phyloP scores from a whole-genome alignment of 2,797 vertebrate genomes.

The Dryobates pubescens region DNA sequence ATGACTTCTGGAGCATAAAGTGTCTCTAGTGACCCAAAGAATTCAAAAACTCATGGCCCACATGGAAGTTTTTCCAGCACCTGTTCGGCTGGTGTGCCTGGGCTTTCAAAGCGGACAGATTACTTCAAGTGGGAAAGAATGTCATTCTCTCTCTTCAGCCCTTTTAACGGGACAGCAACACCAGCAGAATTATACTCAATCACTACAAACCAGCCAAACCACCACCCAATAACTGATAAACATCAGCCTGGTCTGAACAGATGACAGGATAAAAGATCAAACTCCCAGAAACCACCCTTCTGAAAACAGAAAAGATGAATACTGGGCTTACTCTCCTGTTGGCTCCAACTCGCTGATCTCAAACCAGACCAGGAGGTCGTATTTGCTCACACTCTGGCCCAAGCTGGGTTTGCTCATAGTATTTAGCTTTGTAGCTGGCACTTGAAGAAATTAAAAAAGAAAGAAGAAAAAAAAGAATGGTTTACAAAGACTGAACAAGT shows the following conservation, averaged over 20 bases:
- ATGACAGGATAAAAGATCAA: background rate
- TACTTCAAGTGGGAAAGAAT: background rate
- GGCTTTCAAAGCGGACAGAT: background rate
- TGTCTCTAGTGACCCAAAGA: background rate
- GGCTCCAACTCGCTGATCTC: conserved; percentile 99
- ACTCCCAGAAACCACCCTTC: background rate
- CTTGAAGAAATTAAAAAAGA: conserved; percentile 69
- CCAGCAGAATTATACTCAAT: background rate
- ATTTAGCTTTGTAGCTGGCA: conserved; percentile 96
- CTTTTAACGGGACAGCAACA: background rate
- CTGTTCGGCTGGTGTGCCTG: background rate
- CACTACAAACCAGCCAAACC: background rate
- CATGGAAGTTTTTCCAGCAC: background rate
- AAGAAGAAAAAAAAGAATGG: background rate
- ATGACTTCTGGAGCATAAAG: background rate
- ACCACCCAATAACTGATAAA: background rate
- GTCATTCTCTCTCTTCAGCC: background rate
- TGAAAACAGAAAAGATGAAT: background rate
- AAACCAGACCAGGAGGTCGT: conserved; percentile 98
- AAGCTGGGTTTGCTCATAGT: conserved; percentile 94
- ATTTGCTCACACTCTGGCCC: conserved; percentile 97
- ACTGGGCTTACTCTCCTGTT: conserved; percentile 95
- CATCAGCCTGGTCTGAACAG: background rate
- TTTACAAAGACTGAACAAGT: background rate
- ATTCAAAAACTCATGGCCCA: background rate